phyloP scores from a whole-genome alignment of 2,113 vertebrate species.

The Ceyx melanurus region DNA sequence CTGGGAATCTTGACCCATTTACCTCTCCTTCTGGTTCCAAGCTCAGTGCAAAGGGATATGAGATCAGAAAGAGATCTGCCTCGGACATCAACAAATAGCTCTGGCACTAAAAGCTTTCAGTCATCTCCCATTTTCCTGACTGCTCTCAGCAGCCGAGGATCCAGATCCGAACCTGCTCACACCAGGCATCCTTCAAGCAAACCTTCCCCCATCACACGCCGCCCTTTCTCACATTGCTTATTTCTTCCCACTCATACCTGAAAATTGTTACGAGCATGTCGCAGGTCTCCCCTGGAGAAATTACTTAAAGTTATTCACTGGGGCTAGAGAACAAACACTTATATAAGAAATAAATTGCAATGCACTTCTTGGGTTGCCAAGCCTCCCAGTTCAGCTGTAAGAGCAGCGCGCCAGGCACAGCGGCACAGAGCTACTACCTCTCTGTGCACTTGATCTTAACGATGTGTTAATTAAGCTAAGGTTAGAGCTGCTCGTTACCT shows the following conservation, averaged over 20 bases:
- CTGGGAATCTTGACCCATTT: constrained; percentile 67
- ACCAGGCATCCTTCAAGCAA: background rate
- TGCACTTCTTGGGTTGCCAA: background rate
- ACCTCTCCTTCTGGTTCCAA: constrained; percentile 66
- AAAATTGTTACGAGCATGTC: background rate
- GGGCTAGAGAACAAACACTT: constrained; percentile 24
- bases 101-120: constrained; percentile 66
- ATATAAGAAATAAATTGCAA: constrained; percentile 20
- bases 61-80: constrained; percentile 63
- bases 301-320: background rate
- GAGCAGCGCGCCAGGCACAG: background rate
- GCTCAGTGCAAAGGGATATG: constrained; percentile 50
- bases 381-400: background rate
- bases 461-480: constrained; percentile 54
- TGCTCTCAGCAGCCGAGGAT: constrained; percentile 42
- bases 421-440: background rate
- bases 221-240: background rate
- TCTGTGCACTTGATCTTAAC: constrained; percentile 24
- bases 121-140: constrained; percentile 62
- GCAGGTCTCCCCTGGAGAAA: constrained; percentile 11
- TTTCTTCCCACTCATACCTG: constrained; percentile 27
- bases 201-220: background rate
- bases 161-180: background rate
- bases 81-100: constrained; percentile 55
- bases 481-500: constrained; percentile 21